Conservation (phyloP, 1,140 invertebrate genomes). For the Cyclargus thomasi region DNA sequence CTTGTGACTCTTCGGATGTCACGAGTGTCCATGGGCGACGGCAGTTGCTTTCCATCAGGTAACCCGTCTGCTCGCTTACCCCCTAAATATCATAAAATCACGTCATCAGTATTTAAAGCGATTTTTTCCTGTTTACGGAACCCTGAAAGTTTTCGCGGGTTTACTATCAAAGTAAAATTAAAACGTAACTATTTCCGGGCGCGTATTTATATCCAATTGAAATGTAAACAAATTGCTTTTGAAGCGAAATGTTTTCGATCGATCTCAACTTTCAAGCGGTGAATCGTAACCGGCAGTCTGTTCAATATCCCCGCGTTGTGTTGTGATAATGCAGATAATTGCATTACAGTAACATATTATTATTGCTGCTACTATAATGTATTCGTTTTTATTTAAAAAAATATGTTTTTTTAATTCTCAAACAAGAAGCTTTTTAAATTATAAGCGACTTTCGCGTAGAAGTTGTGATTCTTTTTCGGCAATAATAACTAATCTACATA, state of each 20-base stretch:
- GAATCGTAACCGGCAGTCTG: background rate
- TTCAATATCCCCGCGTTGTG: background rate
- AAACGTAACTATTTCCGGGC: background rate
- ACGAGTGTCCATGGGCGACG: too few relatives aligned
- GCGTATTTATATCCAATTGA: background rate
- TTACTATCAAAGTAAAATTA: background rate
- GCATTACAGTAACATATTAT: background rate
- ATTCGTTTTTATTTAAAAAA: too few relatives aligned
- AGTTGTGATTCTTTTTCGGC: too few relatives aligned
- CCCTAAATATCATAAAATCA: too few relatives aligned
- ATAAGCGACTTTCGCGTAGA: too few relatives aligned
- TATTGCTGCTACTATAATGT: background rate
- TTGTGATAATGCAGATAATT: background rate
- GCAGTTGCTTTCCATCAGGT: too few relatives aligned
- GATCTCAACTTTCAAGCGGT: background rate
- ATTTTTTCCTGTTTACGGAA: constrained; percentile 1
- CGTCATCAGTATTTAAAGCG: too few relatives aligned
- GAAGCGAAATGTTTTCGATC: background rate
- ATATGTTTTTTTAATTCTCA: too few relatives aligned
- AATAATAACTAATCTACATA: too few relatives aligned
- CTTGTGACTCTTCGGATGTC: too few relatives aligned
- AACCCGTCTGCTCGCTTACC: too few relatives aligned
- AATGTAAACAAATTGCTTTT: background rate
- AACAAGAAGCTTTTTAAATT: too few relatives aligned
- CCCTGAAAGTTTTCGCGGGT: background rate